Base-by-base conservation (phyloP, 2,797 vertebrate species). In the Myripristis jacobus region DNA sequence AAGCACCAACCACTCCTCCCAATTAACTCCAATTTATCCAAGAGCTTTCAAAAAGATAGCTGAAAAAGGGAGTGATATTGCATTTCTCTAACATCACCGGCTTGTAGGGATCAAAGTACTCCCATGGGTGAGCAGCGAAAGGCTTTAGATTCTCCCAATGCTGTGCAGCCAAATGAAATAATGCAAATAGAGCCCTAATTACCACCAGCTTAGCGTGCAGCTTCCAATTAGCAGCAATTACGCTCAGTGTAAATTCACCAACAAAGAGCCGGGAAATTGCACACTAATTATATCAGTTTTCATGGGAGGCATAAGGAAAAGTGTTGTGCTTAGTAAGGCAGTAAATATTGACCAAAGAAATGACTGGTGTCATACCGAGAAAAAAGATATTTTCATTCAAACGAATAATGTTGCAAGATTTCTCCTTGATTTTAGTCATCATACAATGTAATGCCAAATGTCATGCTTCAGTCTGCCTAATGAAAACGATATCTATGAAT, bases 221-320 rank as follows among this genome's bases (percentile, higher is more conserved):
- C 94, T 84, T 76, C 94, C 96, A 96, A 97, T 97, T 97, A 96
- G 95, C 88, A 83, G 92, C 93, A 96, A 98, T 98, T 97, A 98
- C 94, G 95, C 93, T 92, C 92, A 88, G 92, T 90, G 95, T 96
- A 95, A 95, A 95, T 95, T 92, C 94, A 92, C 93, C 90, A 87
- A 94, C 91, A 96, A 95, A 95, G 95, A 73, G 73, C 52, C 88
- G 90, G 88, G 93, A 94, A 94, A 96, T 96, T 88, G 94, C 90
- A 89, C 87, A 91, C 90, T 94, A 94, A 95, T 96, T 92, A 94
- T 89, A 91, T 87, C 79, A 77, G 83, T 85, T 85, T 88, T 80
- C 70, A 80, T 57, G 75, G 69, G 71, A 83, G 70, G 62, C 46
- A 55, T 67, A 67, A 73, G 65, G 46, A 48, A 61, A 70, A 74